Conservation (phyloP, 1,140 invertebrate species). For the Drosophila ironensis region DNA sequence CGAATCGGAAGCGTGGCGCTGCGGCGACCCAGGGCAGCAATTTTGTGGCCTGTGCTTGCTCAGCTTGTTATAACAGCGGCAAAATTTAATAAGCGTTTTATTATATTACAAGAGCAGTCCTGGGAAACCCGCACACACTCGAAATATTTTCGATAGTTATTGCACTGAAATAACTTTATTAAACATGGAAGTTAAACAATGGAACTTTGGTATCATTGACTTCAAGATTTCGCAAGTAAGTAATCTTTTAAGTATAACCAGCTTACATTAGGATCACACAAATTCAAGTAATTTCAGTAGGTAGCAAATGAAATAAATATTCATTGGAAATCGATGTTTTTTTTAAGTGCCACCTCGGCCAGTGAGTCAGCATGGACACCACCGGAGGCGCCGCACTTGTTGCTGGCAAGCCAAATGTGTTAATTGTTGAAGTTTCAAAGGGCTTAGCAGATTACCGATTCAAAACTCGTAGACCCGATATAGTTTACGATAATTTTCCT, state of each 20-base stretch:
- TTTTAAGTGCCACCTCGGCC: not conserved
- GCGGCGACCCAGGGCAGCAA: constrained; percentile 59
- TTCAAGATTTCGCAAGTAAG: no score
- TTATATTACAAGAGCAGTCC: constrained; percentile 55
- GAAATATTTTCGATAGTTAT: not conserved
- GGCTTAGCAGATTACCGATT: constrained; percentile 32
- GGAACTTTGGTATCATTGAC: no score
- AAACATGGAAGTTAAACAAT: no score
- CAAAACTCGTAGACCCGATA: constrained; percentile 25
- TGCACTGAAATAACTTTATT: not conserved
- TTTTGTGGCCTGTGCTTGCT: constrained; percentile 55
- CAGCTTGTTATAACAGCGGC: constrained; percentile 54
- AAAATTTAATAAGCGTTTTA: constrained; percentile 73
- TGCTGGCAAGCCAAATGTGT: constrained; percentile 48
- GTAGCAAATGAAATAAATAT: not conserved
- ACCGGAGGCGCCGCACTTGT: constrained; percentile 30
- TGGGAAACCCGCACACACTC: constrained; percentile 8
- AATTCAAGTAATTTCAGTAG: no score
- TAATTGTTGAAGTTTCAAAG: constrained; percentile 53
- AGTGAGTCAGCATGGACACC: constrained; percentile 23
- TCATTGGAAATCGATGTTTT: not conserved
- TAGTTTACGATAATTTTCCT: constrained; percentile 30
- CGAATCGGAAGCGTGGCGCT: constrained; percentile 52
- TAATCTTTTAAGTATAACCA: not conserved
- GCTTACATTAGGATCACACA: no score